Percentiles rank a stretch among this genome's conserved stretches.
Conservation (phyloP, 2,888 invertebrate genomes). For the Cantharis rustica region DNA sequence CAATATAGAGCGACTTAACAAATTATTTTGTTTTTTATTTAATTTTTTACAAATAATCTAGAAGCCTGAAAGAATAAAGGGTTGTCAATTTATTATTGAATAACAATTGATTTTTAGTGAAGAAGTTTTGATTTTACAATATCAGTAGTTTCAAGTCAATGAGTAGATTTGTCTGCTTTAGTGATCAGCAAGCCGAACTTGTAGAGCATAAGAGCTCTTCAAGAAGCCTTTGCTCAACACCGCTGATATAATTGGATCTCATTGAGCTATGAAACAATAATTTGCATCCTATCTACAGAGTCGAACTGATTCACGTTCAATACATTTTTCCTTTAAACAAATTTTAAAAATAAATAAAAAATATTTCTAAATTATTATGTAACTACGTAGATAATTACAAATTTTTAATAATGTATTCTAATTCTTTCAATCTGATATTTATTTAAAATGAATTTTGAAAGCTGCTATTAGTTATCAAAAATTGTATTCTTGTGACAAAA, state of each 20-base stretch:
- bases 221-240: conserved; percentile 34
- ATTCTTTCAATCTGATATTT: too few species aligned
- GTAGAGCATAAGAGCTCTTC: conserved; percentile 28
- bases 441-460: too few species aligned
- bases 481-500: too few species aligned
- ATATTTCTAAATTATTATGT: too few species aligned
- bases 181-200: conserved; percentile 19
- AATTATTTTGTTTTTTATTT: too few species aligned
- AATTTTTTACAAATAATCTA: too few species aligned
- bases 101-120: background rate
- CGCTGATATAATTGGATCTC: conserved; percentile 38
- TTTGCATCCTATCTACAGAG: conserved; percentile 14
- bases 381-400: too few species aligned
- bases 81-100: background rate
- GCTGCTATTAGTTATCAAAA: too few species aligned
- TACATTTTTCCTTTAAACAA: too few species aligned
- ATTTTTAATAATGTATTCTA: too few species aligned
- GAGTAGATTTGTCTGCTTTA: conserved; percentile 21
- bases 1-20: too few species aligned
- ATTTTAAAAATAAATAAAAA: too few species aligned
- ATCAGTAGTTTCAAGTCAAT: conserved; percentile 18
- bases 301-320: conserved; percentile 3
- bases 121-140: conserved; percentile 7
- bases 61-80: background rate
- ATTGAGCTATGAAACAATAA: conserved; percentile 33